Evolutionary conservation across 2,888 invertebrate genomes (phyloP).

Genomic region (Lasioglossum villosulum): DNA sequence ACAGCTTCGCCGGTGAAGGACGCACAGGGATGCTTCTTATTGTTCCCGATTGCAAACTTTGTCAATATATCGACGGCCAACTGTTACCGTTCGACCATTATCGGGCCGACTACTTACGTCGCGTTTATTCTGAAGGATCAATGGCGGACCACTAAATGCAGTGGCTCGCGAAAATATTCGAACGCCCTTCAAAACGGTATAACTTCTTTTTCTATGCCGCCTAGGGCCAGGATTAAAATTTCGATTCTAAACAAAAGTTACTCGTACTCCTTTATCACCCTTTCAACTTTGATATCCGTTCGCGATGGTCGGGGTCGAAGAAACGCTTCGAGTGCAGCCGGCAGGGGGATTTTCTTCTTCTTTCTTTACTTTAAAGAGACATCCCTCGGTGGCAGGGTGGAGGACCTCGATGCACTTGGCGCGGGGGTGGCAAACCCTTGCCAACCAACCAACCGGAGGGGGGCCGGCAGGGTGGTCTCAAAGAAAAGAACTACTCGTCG

Average conservation of each 20-base stretch:
- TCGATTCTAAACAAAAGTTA: background rate
- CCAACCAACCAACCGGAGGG: slow-evolving; percentile 36
- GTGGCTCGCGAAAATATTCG: slow-evolving; percentile 12
- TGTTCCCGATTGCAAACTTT: slow-evolving; percentile 66
- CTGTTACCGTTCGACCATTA: slow-evolving; percentile 68
- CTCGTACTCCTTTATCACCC: background rate
- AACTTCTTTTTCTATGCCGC: background rate
- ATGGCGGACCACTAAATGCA: background rate
- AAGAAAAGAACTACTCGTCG: slow-evolving; percentile 70
- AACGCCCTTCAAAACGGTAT: background rate
- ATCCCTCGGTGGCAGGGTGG: slow-evolving; percentile 58
- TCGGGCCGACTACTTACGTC: slow-evolving; percentile 43
- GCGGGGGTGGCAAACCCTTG: slow-evolving; percentile 40
- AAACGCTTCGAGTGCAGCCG: slow-evolving; percentile 48
- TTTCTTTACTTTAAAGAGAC: slow-evolving; percentile 55
- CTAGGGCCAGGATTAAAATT: background rate
- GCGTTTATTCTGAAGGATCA: slow-evolving; percentile 52
- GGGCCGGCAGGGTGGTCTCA: slow-evolving; percentile 49
- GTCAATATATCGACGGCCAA: slow-evolving; percentile 76
- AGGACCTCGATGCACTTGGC: slow-evolving; percentile 57
- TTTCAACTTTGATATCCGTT: slow-evolving; percentile 42
- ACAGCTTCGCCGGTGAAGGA: slow-evolving; percentile 26
- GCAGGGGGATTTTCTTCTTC: slow-evolving; percentile 20
- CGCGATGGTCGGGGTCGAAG: background rate
- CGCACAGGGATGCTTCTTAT: slow-evolving; percentile 13